These are phyloP conservation scores for Polypedilum pembai DNA, from an alignment of 1,140 invertebrate genomes.

Conservation along the genomic window DNA sequence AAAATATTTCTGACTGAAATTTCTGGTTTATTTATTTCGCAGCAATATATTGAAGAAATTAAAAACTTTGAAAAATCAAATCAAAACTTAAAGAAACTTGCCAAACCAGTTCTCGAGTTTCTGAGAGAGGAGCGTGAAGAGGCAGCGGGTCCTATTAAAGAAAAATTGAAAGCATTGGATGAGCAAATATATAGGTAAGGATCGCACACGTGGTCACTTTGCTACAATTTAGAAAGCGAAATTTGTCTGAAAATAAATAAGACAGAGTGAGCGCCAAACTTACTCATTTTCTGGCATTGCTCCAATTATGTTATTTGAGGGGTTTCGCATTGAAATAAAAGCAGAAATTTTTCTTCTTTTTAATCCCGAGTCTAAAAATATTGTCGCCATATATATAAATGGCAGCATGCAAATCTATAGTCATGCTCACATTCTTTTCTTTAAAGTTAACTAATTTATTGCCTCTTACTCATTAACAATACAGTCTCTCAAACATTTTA, in stretches of 20 bases:
- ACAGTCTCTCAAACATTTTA: slow-evolving; percentile 20
- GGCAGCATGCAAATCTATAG: background rate
- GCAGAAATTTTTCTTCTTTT: background rate
- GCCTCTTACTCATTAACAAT: background rate
- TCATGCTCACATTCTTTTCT: background rate
- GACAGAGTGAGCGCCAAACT: background rate
- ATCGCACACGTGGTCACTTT: background rate
- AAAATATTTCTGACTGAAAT: too few species aligned
- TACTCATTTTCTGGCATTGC: background rate
- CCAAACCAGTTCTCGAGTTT: slow-evolving; percentile 24
- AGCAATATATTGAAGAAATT: slow-evolving; percentile 28
- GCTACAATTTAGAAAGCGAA: slow-evolving; percentile 12
- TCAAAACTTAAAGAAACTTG: slow-evolving; percentile 10
- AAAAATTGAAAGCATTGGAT: background rate
- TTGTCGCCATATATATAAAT: background rate
- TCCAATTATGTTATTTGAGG: slow-evolving; percentile 16
- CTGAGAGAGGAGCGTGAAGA: background rate
- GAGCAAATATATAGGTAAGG: slow-evolving; percentile 22
- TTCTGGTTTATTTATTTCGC: background rate
- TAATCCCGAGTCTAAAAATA: slow-evolving; percentile 12
- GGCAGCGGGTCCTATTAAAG: background rate
- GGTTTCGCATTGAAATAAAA: background rate
- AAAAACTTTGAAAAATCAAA: background rate
- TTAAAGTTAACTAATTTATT: background rate
- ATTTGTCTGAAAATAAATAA: slow-evolving; percentile 14